Evolutionary conservation across 2,888 invertebrate genomes (phyloP).

Genomic region (Theretra japonica): DNA sequence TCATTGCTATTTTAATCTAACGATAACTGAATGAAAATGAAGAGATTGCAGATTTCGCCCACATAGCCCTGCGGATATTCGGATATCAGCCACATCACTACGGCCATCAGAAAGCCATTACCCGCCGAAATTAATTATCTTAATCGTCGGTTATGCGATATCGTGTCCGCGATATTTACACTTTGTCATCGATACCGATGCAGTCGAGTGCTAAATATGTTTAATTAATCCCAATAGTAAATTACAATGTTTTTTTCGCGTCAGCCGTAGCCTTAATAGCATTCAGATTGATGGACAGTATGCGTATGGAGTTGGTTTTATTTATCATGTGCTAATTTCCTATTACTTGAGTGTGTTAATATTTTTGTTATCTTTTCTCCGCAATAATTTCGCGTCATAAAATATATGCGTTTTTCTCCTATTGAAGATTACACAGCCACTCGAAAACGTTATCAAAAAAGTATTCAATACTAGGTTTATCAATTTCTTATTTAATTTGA

Average conservation of each 20-base stretch:
- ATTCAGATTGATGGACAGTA: background rate
- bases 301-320: background rate
- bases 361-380: background rate
- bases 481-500: too few species aligned
- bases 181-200: conserved; percentile 11
- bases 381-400: too few species aligned
- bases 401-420: too few species aligned
- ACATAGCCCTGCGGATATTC: too few species aligned
- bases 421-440: too few species aligned
- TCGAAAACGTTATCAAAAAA: too few species aligned
- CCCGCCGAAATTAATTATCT: conserved; percentile 34
- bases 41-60: too few species aligned
- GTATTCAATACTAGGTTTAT: too few species aligned
- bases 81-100: background rate
- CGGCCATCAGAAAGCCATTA: conserved; percentile 42
- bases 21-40: too few species aligned
- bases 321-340: background rate
- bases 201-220: conserved; percentile 14
- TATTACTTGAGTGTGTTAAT: background rate
- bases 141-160: conserved; percentile 42
- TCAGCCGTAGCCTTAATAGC: background rate
- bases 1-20: too few species aligned
- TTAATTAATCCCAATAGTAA: conserved; percentile 1
- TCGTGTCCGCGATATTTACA: conserved; percentile 37
- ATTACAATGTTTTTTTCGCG: background rate